A percentile compares a stretch with the other conserved stretches of the same genome.
Evolutionary conservation across 2,888 invertebrate species (phyloP).

Genomic region (Calameuta idolon): DNA sequence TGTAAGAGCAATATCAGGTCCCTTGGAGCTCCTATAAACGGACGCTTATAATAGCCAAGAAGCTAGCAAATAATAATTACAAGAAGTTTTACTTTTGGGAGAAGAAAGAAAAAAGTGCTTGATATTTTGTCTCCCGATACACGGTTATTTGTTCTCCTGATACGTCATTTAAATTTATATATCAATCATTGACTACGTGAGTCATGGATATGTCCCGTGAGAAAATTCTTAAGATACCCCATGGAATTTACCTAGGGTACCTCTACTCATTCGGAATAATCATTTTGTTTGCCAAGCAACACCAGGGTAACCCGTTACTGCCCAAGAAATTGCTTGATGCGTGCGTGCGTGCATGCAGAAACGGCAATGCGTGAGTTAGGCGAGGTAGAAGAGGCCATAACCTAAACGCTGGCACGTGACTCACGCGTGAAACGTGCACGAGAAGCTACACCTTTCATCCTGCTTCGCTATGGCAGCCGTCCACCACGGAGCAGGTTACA

Average conservation of each 20-base stretch:
- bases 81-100: background rate
- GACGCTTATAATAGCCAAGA: constrained; percentile 12
- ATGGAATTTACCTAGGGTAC: background rate
- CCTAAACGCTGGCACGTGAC: constrained; percentile 6
- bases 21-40: constrained; percentile 29
- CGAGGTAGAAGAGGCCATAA: background rate
- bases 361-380: background rate
- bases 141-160: background rate
- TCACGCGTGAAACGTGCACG: constrained; percentile 8
- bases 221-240: background rate
- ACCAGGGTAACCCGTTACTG: background rate
- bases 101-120: background rate
- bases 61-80: constrained; percentile 5
- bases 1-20: constrained; percentile 6
- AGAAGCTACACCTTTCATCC: background rate
- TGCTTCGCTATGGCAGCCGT: background rate
- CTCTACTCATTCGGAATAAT: background rate
- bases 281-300: background rate
- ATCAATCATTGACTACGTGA: background rate
- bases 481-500: constrained; percentile 16
- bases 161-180: background rate
- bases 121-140: background rate
- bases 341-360: background rate
- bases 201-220: background rate
- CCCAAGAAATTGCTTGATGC: background rate